Conservation (phyloP, 2,113 vertebrate genomes). For the Myanophis thanlyinensis region DNA sequence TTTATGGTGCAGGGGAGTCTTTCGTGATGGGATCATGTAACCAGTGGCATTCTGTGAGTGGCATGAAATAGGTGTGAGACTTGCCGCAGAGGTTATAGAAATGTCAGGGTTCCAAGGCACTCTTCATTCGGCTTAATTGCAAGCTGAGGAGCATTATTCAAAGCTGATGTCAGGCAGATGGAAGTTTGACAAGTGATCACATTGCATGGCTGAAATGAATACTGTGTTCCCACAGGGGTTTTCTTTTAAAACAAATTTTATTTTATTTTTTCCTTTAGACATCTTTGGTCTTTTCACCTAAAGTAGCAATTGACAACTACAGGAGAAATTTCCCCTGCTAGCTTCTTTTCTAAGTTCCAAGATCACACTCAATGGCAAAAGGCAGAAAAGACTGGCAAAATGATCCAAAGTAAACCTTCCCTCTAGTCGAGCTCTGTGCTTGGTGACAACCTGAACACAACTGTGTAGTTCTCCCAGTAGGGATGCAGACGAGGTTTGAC, state of each 20-base stretch:
- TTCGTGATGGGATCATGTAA: conserved; percentile 58
- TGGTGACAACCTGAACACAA: not conserved
- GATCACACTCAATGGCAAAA: not conserved
- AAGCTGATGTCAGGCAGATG: conserved; percentile 3
- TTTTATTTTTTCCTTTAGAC: not conserved
- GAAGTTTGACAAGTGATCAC: not conserved
- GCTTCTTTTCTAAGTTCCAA: not conserved
- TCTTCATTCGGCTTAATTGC: conserved; percentile 12
- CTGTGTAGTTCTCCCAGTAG: not conserved
- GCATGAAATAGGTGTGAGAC: conserved; percentile 48
- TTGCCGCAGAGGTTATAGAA: conserved; percentile 63
- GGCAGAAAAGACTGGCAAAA: not conserved
- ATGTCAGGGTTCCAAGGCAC: conserved; percentile 51
- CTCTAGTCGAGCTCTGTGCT: not conserved
- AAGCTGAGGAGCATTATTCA: conserved; percentile 42
- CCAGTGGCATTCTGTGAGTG: conserved; percentile 47
- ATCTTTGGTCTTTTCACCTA: not conserved
- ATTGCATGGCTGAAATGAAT: conserved; percentile 10
- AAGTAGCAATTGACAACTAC: not conserved
- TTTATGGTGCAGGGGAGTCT: conserved; percentile 52
- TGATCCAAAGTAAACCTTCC: not conserved
- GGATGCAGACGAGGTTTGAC: not conserved
- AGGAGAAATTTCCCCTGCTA: not conserved
- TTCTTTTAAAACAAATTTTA: not conserved
- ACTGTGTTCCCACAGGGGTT: not conserved